A percentile compares a stretch with the other conserved stretches of the same genome.
Evolutionary conservation across 2,113 vertebrate species (phyloP).

Genomic region (Hippocampus zosterae): DNA sequence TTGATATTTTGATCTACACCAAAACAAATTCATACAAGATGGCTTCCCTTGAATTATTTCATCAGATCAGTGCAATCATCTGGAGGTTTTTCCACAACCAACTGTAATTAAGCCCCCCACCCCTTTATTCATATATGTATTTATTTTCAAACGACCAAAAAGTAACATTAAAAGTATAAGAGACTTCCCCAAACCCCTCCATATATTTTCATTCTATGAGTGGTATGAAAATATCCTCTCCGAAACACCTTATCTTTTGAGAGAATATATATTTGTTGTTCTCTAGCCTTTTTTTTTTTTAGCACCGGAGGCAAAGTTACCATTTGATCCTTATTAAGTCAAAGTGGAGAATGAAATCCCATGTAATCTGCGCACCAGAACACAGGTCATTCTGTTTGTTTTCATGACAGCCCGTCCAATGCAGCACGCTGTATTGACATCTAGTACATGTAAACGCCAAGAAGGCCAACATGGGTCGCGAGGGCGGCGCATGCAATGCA

Average conservation of each 20-base stretch:
- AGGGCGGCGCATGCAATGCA: conserved; percentile 31
- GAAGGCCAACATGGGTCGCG: conserved; percentile 23
- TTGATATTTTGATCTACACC: conserved; percentile 27
- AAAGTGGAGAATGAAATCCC: conserved; percentile 66
- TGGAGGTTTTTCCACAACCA: conserved; percentile 15
- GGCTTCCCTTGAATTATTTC: conserved; percentile 22
- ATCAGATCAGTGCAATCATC: conserved; percentile 15
- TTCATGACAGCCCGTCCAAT: conserved; percentile 51
- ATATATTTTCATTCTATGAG: background rate
- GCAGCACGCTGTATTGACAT: conserved; percentile 37
- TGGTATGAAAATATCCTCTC: conserved; percentile 16
- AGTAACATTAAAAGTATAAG: background rate
- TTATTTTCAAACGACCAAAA: conserved; percentile 12
- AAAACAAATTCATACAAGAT: conserved; percentile 19
- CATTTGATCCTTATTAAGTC: conserved; percentile 68
- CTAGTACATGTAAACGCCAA: conserved; percentile 40
- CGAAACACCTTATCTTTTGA: conserved; percentile 23
- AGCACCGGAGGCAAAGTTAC: conserved; percentile 27
- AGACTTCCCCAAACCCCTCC: background rate
- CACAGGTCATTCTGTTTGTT: conserved; percentile 49
- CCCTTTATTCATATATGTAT: background rate
- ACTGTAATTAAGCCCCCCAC: background rate
- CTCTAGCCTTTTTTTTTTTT: conserved; percentile 41
- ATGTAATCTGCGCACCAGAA: conserved; percentile 45
- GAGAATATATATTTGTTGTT: conserved; percentile 45